Base-by-base conservation (phyloP, 2,888 invertebrate species). In the Lochmaea capreae region DNA sequence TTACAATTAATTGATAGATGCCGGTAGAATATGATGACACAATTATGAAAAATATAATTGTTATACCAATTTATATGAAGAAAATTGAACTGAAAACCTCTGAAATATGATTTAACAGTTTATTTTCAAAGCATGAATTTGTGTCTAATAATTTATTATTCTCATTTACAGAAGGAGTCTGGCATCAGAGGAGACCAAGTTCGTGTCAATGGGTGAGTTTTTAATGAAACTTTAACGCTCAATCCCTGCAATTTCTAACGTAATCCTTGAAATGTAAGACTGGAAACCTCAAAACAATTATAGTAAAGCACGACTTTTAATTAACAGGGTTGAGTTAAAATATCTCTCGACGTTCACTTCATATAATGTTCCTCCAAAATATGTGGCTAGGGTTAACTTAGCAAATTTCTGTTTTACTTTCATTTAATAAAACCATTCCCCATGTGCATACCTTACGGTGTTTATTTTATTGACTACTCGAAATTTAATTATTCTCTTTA, bases 171-270 rank as follows among this genome's bases (percentile, higher is more conserved):
- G 73, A 73, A 73, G 59, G 73, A 73, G 39, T 68, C 73, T 52
- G 73, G 73, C 39, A 68, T 68, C 18, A 49, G 68, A 59, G 73
- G 73, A 33, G 73, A 73, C 42, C 73, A 73, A 68, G 43, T 58
- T 18, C 62, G 73, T 46, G 68, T 62, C 22, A 73, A 73, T 73
- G 73, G 73, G 73, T 73, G 18, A 73, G 68, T 72, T n/a, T 58
- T 57, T 54, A 33, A 16, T 10, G 16, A 2, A 63, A 10, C 14
- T 12, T 33, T 43, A 46, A 46, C 46, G 11, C 14, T 46, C 2
- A 46, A 46, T 63, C n/a, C 16, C 63, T n/a, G 14, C 12, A n/a
- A 14, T n/a, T 22, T 11, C 14, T 26, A 3, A 61, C 33, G 26
- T 61, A 61, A 33, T 33, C 10, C 16, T n/a, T 8, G 26, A 16